These are phyloP conservation scores for Scaptomyza montana DNA, from an alignment of 1,140 invertebrate genomes.

Conservation along the genomic window DNA sequence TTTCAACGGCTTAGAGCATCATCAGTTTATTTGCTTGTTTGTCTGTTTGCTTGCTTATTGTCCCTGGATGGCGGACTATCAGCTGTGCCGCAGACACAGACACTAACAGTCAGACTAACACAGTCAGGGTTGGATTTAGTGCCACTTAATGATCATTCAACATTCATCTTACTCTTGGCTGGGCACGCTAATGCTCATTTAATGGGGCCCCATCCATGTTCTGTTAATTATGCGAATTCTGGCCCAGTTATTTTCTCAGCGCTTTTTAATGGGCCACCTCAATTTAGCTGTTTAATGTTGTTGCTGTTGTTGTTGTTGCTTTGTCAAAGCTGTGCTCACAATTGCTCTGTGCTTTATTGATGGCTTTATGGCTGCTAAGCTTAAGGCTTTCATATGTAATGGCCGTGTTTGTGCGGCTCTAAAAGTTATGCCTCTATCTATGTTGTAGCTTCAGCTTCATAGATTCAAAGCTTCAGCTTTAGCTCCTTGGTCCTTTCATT, in stretches of 20 bases:
- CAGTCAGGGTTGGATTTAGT: too few species aligned
- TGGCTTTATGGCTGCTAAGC: constrained; percentile 64
- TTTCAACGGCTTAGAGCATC: constrained; percentile 51
- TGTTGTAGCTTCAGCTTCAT: background rate
- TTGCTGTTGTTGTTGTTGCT: constrained; percentile 9
- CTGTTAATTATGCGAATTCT: constrained; percentile 78
- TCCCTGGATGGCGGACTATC: constrained; percentile 39
- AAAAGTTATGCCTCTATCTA: constrained; percentile 71
- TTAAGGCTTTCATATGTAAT: constrained; percentile 73
- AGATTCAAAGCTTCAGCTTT: background rate
- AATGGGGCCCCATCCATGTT: constrained; percentile 54
- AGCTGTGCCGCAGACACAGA: constrained; percentile 38
- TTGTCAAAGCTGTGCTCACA: constrained; percentile 13
- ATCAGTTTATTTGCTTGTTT: constrained; percentile 9
- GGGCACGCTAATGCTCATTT: constrained; percentile 60
- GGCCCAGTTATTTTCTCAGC: constrained; percentile 68
- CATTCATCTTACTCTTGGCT: constrained; percentile 26
- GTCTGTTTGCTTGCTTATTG: background rate
- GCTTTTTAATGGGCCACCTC: constrained; percentile 60
- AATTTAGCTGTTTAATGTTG: background rate
- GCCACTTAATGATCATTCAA: constrained; percentile 22
- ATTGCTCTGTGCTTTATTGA: constrained; percentile 66
- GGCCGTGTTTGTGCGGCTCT: constrained; percentile 66
- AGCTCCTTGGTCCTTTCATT: background rate
- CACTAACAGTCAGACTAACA: background rate